phyloP scores from a whole-genome alignment of 2,888 invertebrate genomes.

The Torymus texanus region DNA sequence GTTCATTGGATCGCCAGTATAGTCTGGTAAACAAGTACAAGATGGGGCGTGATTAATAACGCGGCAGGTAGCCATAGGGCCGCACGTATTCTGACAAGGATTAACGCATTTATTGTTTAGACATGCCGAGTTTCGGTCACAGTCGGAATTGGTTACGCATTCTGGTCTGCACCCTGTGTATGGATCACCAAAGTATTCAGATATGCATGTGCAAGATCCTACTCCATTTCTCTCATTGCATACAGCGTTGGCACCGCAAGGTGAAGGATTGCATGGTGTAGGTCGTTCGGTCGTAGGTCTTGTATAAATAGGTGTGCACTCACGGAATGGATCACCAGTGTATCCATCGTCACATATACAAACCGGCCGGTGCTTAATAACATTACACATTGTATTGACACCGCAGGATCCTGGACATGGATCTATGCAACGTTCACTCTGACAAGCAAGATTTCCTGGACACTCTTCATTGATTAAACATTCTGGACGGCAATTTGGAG shows the following conservation, averaged over 20 bases:
- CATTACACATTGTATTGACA: conserved; percentile 84
- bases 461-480: conserved; percentile 91
- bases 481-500: conserved; percentile 91
- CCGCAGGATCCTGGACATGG: conserved; percentile 93
- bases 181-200: conserved; percentile 91
- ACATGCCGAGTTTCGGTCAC: conserved; percentile 85
- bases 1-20: conserved; percentile 85
- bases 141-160: conserved; percentile 90
- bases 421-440: conserved; percentile 87
- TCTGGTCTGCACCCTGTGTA: conserved; percentile 90
- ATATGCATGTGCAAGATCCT: conserved; percentile 88
- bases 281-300: conserved; percentile 78
- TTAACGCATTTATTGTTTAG: conserved; percentile 89
- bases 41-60: conserved; percentile 89
- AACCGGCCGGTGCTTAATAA: conserved; percentile 88
- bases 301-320: conserved; percentile 77
- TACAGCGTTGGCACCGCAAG: conserved; percentile 89
- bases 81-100: conserved; percentile 90
- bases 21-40: conserved; percentile 86
- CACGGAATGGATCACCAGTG: conserved; percentile 90
- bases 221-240: conserved; percentile 90
- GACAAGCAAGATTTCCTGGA: conserved; percentile 87
- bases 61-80: conserved; percentile 86
- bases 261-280: conserved; percentile 87
- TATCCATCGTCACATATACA: conserved; percentile 88